Evolutionary conservation across 1,140 invertebrate species (phyloP), one percentile per base, ranked within the genome.

Genomic region (Orussus abietinus): DNA sequence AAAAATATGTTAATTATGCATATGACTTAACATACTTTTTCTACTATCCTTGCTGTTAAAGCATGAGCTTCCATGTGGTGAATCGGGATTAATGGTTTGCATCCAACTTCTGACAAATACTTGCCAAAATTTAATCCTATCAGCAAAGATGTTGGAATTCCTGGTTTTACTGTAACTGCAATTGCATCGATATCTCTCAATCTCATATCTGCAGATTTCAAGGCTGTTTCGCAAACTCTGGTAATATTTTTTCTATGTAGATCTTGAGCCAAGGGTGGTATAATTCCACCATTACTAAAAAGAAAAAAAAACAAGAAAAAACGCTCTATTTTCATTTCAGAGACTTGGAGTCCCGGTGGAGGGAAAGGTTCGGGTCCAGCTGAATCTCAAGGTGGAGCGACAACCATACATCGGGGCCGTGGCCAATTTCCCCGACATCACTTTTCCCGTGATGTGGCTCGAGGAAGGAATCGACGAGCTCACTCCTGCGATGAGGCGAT

Each of bases 51-150:
- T 10, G 79, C 81, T 13, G 86, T 93, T 38, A 98, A 68, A n/a
- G 95, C 93, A 80, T 98, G 96, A 5, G 95, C 95, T 80, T 98
- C 85, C 95, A 98, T 98, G 54, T 98, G 96, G 77, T 98, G 95
- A 54, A 98, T 89, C 0, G 94, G 92, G 62, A 98, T 92, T 48
- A 98, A 75, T 4, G 92, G 90, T 69, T 92, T 92, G 1, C 81
- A 77, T 50, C 79, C 77, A 37, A 75, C 69, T 47, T 75, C 74
- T 15, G 83, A 81, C 15, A 98, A 60, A 59, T 86, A 76, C 60
- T 88, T 90, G 2, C 87, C 91, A 83, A 93, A 92, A 38, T 84
- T 80, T 20, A 86, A 70, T 25, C 95, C 95, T 42, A 97, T 82
- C 37, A 75, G 30, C 35, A 98, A 71, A 38, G 89, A 94, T 5